phyloP scores from a whole-genome alignment of 2,888 invertebrate species.

The Epicampocera succincta region DNA sequence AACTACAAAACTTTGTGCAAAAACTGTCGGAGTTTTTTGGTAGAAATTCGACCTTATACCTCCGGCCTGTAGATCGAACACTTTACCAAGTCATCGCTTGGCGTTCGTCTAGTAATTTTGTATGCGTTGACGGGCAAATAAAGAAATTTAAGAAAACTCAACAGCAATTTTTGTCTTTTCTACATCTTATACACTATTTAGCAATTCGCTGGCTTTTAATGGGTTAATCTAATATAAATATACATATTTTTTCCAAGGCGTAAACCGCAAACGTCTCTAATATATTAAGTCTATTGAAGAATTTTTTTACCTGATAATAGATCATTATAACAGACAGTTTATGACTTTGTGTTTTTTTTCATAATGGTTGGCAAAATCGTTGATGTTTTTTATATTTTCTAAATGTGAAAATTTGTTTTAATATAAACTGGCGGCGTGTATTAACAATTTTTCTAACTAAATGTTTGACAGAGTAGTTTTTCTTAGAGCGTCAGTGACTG shows the following conservation, averaged over 20 bases:
- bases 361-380: slow-evolving; percentile 34
- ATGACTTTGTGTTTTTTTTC: slow-evolving; percentile 8
- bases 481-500: slow-evolving; percentile 18
- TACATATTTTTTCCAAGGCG: background rate
- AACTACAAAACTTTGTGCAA: too few species aligned
- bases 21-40: too few species aligned
- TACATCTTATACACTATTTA: too few species aligned
- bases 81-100: too few species aligned
- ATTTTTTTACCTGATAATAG: slow-evolving; percentile 50
- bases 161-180: too few species aligned
- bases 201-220: background rate
- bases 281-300: slow-evolving; percentile 16
- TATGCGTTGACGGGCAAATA: too few species aligned
- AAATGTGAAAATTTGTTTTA: slow-evolving; percentile 32
- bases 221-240: slow-evolving; percentile 29
- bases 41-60: too few species aligned
- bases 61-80: too few species aligned
- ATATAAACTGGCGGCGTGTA: slow-evolving; percentile 50
- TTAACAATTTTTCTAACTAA: slow-evolving; percentile 43
- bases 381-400: slow-evolving; percentile 27
- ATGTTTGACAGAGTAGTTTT: slow-evolving; percentile 17
- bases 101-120: too few species aligned
- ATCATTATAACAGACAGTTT: slow-evolving; percentile 60
- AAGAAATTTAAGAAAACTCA: too few species aligned
- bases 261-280: slow-evolving; percentile 32